These are phyloP conservation scores for Lynx canadensis DNA, from an alignment of 2,113 vertebrate species.

Conservation along the genomic window DNA sequence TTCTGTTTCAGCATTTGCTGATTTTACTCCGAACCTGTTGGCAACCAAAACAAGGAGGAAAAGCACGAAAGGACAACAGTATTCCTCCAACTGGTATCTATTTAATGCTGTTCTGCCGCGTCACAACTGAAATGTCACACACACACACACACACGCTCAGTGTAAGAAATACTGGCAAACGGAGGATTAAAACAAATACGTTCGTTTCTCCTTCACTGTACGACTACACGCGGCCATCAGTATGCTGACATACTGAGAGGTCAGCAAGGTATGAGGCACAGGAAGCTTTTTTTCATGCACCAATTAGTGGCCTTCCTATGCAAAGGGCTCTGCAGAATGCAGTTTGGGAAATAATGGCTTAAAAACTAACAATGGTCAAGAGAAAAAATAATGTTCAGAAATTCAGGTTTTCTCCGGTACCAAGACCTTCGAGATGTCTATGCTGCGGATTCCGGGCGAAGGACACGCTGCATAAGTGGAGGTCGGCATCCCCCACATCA, in stretches of 20 bases:
- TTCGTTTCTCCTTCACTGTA: not conserved
- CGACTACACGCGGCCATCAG: too few relatives aligned
- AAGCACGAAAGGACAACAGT: not conserved
- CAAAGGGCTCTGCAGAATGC: not conserved
- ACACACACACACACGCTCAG: not conserved
- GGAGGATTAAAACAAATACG: not conserved
- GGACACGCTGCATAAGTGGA: accelerated
- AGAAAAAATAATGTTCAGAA: not conserved
- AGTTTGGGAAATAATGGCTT: not conserved
- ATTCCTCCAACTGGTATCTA: not conserved
- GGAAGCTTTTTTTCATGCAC: not conserved
- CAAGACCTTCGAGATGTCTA: not conserved
- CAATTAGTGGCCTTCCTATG: not conserved
- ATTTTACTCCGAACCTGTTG: not conserved
- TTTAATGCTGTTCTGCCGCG: not conserved
- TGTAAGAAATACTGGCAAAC: not conserved
- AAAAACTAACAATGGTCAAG: not conserved
- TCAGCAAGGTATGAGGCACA: not conserved
- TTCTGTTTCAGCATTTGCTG: not conserved
- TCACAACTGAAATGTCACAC: not conserved
- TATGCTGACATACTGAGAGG: accelerated
- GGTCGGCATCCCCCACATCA: accelerated
- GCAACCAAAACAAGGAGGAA: not conserved
- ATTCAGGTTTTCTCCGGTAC: not conserved
- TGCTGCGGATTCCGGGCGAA: accelerated